Conservation (phyloP, 92 coral and sea anemone genomes). For the Porites evermanni region DNA sequence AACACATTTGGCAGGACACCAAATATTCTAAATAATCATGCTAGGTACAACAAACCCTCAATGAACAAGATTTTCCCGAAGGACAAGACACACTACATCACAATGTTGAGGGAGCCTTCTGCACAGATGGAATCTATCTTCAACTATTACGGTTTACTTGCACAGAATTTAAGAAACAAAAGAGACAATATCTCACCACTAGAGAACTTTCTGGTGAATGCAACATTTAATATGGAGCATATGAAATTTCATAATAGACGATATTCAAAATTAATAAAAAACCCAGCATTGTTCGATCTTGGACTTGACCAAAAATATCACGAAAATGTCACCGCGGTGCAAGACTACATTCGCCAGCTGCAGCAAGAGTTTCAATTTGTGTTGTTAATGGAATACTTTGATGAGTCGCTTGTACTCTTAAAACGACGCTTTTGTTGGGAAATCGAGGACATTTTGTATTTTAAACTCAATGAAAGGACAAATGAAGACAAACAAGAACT, state of each 20-base stretch:
- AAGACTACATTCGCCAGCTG: constrained; percentile 50
- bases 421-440: constrained; percentile 77
- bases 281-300: constrained; percentile 75
- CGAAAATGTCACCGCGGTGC: constrained; percentile 41
- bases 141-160: constrained; percentile 49
- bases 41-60: constrained; percentile 65
- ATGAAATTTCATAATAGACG: neutral
- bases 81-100: constrained; percentile 50
- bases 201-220: constrained; percentile 22
- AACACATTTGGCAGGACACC: constrained; percentile 22
- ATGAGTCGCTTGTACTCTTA: constrained; percentile 74
- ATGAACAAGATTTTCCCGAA: constrained; percentile 70
- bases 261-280: constrained; percentile 29
- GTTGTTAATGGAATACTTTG: constrained; percentile 73
- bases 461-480: constrained; percentile 65
- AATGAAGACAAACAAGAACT: constrained; percentile 20
- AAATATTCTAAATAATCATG: constrained; percentile 82
- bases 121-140: constrained; percentile 72
- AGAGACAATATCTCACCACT: neutral
- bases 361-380: constrained; percentile 70
- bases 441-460: constrained; percentile 64
- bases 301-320: constrained; percentile 64
- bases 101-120: constrained; percentile 71
- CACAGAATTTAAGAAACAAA: constrained; percentile 13
- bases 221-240: constrained; percentile 14